These are phyloP conservation scores for Tolmerus cingulatus DNA, from an alignment of 2,888 invertebrate species.

Conservation along the genomic window DNA sequence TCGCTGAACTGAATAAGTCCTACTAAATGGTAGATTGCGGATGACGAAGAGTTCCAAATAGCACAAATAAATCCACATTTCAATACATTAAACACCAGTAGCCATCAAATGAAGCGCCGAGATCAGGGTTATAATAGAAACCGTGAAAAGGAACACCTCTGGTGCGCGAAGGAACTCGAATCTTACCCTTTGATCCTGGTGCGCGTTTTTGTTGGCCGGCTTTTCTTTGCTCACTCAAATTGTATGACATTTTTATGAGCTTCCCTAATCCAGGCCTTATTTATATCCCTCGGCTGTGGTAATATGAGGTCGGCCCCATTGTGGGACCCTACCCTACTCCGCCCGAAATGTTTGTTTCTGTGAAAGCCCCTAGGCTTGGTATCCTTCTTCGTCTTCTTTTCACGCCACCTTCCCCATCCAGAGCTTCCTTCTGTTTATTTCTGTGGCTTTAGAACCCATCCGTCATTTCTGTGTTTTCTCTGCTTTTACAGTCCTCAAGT, in stretches of 20 bases:
- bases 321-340: not conserved
- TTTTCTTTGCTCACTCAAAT: conserved; percentile 19
- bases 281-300: conserved; percentile 35
- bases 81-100: not conserved
- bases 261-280: conserved; percentile 37
- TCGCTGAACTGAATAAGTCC: not conserved
- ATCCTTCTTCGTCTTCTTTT: not conserved
- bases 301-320: conserved; percentile 23
- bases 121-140: not conserved
- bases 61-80: not conserved
- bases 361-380: conserved; percentile 32
- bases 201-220: not conserved
- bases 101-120: not conserved
- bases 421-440: conserved; percentile 23
- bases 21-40: not conserved
- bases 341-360: conserved; percentile 33
- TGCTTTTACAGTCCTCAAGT: conserved; percentile 28
- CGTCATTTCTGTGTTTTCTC: conserved; percentile 37
- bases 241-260: conserved; percentile 45
- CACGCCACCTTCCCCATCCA: not conserved
- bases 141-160: not conserved
- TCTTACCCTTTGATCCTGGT: conserved; percentile 12
- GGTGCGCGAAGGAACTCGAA: not conserved
- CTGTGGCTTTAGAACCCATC: conserved; percentile 36
- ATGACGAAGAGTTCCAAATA: not conserved